phyloP scores from a whole-genome alignment of 2,113 vertebrate species.

The Poeciliopsis prolifica region DNA sequence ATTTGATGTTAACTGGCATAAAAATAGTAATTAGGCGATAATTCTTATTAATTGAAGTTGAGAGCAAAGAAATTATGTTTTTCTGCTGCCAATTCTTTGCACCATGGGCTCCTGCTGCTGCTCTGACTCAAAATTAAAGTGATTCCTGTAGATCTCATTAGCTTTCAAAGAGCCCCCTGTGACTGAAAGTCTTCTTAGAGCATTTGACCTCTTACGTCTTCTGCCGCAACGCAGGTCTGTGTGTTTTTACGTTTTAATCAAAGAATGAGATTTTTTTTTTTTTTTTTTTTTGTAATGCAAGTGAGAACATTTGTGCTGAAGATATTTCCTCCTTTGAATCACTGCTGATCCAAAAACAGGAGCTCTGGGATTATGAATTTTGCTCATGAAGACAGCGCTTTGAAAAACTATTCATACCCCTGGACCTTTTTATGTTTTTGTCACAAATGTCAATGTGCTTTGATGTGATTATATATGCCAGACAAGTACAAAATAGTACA shows the following conservation, averaged over 20 bases:
- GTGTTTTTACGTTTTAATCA: neutral
- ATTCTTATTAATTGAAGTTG: neutral
- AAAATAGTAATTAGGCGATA: neutral
- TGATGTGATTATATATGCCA: neutral
- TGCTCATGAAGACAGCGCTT: neutral
- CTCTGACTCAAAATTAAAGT: constrained; percentile 8
- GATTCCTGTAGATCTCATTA: constrained; percentile 21
- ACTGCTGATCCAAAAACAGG: neutral
- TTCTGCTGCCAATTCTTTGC: neutral
- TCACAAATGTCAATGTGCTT: neutral
- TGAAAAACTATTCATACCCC: neutral
- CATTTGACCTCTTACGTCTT: neutral
- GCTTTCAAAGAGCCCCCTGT: neutral
- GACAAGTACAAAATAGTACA: neutral
- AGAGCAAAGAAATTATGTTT: constrained; percentile 20
- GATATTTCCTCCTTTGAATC: neutral
- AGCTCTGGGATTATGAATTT: neutral
- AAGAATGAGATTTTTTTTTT: neutral
- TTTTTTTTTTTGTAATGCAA: neutral
- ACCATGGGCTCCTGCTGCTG: constrained; percentile 10
- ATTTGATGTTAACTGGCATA: neutral
- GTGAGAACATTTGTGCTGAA: neutral
- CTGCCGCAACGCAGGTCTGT: neutral
- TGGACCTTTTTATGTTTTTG: neutral
- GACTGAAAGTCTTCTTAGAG: constrained; percentile 5